Evolutionary conservation across 2,797 vertebrate species (phyloP).

Genomic region (Sitta carolinensis): DNA sequence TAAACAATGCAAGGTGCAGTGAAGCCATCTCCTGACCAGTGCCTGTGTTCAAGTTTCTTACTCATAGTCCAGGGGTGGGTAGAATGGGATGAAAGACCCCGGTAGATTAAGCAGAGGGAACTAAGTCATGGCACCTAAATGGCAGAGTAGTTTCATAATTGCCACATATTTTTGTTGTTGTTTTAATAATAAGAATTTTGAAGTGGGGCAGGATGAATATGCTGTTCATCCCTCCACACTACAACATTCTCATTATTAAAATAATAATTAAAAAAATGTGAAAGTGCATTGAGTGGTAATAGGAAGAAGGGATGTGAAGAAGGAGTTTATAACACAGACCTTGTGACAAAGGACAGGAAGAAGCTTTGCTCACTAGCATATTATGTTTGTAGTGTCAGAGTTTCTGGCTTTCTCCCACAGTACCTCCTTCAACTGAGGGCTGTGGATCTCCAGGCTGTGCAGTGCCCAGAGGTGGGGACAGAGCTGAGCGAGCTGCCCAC

Average conservation of each 20-base stretch:
- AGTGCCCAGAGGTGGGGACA: not conserved
- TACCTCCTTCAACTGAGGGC: not conserved
- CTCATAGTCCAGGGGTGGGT: accelerated
- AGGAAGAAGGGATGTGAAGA: not conserved
- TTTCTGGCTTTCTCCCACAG: not conserved
- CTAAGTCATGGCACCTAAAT: not conserved
- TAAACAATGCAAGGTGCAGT: not conserved
- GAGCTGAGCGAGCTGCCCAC: not conserved
- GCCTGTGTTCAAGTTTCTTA: not conserved
- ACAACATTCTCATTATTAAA: too few species aligned
- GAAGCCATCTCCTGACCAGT: not conserved
- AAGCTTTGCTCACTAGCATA: not conserved
- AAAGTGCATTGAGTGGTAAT: not conserved
- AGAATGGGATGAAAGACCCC: not conserved
- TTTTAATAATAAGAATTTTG: not conserved
- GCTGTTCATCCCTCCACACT: too few species aligned
- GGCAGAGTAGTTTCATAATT: not conserved
- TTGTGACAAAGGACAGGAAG: not conserved
- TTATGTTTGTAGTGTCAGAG: not conserved
- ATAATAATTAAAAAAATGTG: not conserved
- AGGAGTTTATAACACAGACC: not conserved
- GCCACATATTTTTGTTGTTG: not conserved
- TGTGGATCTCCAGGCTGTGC: not conserved
- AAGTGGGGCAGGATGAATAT: not conserved
- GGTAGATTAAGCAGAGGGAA: not conserved